A percentile compares a stretch with the other conserved stretches of the same genome.
Evolutionary conservation across 2,113 vertebrate genomes (phyloP).

Genomic region (Chaenogobius annularis): DNA sequence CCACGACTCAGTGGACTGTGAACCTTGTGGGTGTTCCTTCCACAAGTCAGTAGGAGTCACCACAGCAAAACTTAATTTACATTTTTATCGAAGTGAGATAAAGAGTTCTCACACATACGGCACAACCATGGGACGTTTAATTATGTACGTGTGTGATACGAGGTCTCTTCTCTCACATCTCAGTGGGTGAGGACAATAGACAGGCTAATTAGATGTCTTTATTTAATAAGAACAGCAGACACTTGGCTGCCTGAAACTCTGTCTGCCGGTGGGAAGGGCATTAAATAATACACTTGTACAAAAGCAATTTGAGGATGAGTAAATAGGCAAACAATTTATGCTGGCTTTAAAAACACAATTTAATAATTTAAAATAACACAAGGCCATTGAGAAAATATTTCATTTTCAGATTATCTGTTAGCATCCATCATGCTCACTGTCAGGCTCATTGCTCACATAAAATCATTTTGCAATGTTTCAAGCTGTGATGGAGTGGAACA

Average conservation of each 20-base stretch:
- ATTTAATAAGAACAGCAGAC: slow-evolving; percentile 44
- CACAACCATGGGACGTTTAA: slow-evolving; percentile 8
- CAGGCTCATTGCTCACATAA: slow-evolving; percentile 29
- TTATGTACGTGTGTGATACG: slow-evolving; percentile 10
- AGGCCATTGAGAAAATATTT: slow-evolving; percentile 61
- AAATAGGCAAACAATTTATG: not conserved
- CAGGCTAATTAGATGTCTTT: slow-evolving; percentile 42
- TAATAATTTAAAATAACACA: slow-evolving; percentile 38
- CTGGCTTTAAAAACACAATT: slow-evolving; percentile 19
- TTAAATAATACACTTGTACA: slow-evolving; percentile 30
- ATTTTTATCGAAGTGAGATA: slow-evolving; percentile 1
- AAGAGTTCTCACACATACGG: slow-evolving; percentile 5
- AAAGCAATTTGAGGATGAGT: slow-evolving; percentile 24
- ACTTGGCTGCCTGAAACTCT: slow-evolving; percentile 21
- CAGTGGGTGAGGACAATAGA: slow-evolving; percentile 57
- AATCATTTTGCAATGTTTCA: slow-evolving; percentile 34
- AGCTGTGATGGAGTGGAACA: slow-evolving; percentile 14
- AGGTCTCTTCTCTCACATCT: slow-evolving; percentile 45
- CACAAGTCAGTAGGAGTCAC: slow-evolving; percentile 28
- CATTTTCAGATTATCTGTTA: slow-evolving; percentile 62
- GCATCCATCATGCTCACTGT: slow-evolving; percentile 24
- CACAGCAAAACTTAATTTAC: slow-evolving; percentile 38
- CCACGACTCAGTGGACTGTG: slow-evolving; percentile 26
- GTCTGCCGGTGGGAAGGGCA: slow-evolving; percentile 28
- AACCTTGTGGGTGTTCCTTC: slow-evolving; percentile 15